A percentile compares a stretch with the other conserved stretches of the same genome.
Conservation (phyloP, 2,113 vertebrate species). For the Melanerpes formicivorus region DNA sequence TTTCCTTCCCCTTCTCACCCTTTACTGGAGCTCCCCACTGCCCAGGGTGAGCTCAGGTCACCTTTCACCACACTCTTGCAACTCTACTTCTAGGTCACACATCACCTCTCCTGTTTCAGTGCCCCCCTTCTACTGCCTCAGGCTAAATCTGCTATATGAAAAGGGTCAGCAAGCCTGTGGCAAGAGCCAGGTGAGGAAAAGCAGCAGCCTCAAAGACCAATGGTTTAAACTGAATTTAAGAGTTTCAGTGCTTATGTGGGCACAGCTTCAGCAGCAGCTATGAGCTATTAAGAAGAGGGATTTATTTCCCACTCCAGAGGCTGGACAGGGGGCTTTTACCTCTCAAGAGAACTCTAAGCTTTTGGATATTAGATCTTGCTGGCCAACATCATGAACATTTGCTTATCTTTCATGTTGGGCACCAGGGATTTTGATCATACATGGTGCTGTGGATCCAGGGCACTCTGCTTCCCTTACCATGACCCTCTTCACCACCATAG, state of each 20-base stretch:
- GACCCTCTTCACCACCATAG: rapidly evolving
- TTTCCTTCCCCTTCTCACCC: not conserved
- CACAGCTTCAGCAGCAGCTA: not conserved
- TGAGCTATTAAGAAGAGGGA: not conserved
- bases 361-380: not conserved
- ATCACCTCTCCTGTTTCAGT: not conserved
- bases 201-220: not conserved
- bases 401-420: not conserved
- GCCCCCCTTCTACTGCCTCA: not conserved
- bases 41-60: not conserved
- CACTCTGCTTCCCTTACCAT: not conserved
- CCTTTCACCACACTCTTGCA: not conserved
- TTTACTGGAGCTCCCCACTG: not conserved
- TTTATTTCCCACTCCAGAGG: not conserved
- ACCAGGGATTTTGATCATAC: rapidly evolving
- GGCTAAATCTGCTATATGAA: not conserved
- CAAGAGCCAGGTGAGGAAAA: not conserved
- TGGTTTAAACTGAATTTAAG: not conserved
- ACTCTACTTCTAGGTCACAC: not conserved
- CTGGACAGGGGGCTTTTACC: not conserved
- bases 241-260: not conserved
- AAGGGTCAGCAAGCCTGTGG: not conserved
- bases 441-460: rapidly evolving
- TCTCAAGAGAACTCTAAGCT: not conserved
- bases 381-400: not conserved